Base-by-base conservation (phyloP, 2,113 vertebrate genomes). In the Spea bombifrons region DNA sequence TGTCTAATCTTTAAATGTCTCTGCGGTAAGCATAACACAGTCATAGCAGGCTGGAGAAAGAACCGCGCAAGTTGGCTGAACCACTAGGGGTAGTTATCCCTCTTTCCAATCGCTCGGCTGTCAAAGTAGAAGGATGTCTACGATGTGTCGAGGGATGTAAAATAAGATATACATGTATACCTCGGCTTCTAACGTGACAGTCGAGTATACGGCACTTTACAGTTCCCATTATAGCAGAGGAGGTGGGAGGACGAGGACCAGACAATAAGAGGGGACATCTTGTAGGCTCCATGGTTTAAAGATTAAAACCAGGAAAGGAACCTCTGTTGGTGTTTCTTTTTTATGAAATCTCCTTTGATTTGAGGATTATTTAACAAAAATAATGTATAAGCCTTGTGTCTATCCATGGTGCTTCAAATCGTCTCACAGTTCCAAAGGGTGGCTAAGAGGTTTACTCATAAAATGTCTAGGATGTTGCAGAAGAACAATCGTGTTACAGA, bases 1-100 rank as follows among this genome's bases (percentile, higher is more conserved):
- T 59, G 55, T 59, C 10, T 59, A 59, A 59, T 59, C 12, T 13
- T 59, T 13, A 12, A 13, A 5, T 59, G 5, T 59, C 15, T 9
- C 17, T 64, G 30, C n/a, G 30, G 61, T 16, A 64, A 64, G 61
- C 61, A 64, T 15, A 17, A 7, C n/a, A 17, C n/a, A 3, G 3
- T 30, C 10, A 46, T 66, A 3, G 5, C n/a, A 9, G 66, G 47
- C 30, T 68, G 69, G 61, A 43, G 10, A 57, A 49, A 59, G 45
- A 57, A 53, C 53, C 15, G 68, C 68, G 50, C 63, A 67, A 50
- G 59, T 63, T 77, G n/a, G 30, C 73, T 59, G 46, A 68, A 68
- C 78, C 78, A 80, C 78, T 72, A 80, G 78, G 78, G 78, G 78
- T 80, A 68, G 71, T 74, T 71, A 80, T 80, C 78, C 46, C 78